Base-by-base conservation (phyloP, 2,888 invertebrate species). In the Augiades crinisus region DNA sequence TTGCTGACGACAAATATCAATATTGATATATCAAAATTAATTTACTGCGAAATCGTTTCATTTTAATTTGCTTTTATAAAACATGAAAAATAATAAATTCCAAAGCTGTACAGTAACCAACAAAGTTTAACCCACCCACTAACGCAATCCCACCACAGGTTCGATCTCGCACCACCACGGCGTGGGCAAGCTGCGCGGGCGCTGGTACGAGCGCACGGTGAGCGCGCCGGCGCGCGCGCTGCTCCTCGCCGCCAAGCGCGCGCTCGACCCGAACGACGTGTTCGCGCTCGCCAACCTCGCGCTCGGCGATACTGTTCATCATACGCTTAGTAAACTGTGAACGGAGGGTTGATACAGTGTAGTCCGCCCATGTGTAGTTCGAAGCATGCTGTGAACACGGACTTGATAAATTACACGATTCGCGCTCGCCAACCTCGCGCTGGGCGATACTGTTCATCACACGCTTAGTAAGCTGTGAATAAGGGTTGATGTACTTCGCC, bases 121-220 rank as follows among this genome's bases (percentile, higher is more conserved):
- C n/a, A n/a, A n/a, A n/a, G n/a, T n/a, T n/a, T n/a, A n/a, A n/a
- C n/a, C n/a, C n/a, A n/a, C n/a, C n/a, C n/a, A n/a, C n/a, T n/a
- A n/a, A n/a, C n/a, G n/a, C n/a, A n/a, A n/a, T n/a, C 19, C 22
- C 22, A 5, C 6, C 6, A 0, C 73, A 90, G 92, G 92, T 13
- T 98, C 97, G 60, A 92, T 99, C 63, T 98, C 98, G 0, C 99
- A 99, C 83, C 99, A 99, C 79, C 99, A 99, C 76, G 99, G 99
- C 0, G 94, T 99, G 8, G 99, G 99, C 0, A 99, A 99, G 81
- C 90, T 96, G 52, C 92, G 99, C 12, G 94, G 95, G 62, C 93
- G 93, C 65, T 99, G 98, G 95, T 95, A 99, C 76, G 89, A 92
- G 3, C 89, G 92, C 47, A 96, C 97, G 0, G 95, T 99, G 1